phyloP scores from a whole-genome alignment of 2,797 vertebrate genomes.

The Morus bassanus region DNA sequence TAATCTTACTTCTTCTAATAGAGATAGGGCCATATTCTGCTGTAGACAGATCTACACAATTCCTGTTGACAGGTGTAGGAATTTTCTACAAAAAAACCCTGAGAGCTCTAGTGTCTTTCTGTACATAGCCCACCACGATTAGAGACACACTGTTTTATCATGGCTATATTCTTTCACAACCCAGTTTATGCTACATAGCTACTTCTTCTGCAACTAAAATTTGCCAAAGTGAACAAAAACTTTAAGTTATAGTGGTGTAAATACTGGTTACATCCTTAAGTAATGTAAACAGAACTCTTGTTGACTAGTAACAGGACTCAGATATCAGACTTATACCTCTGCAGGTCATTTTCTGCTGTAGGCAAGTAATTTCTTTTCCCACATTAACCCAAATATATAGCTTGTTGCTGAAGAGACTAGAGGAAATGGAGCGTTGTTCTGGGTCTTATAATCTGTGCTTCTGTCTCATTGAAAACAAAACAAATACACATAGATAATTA shows the following conservation, averaged over 20 bases:
- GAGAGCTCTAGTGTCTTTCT: not conserved
- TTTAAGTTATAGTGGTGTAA: not conserved
- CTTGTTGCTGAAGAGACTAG: not conserved
- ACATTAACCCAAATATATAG: not conserved
- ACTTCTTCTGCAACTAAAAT: not conserved
- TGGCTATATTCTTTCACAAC: not conserved
- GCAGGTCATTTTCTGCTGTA: not conserved
- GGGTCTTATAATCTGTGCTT: not conserved
- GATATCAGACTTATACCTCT: not conserved
- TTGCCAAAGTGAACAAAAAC: not conserved
- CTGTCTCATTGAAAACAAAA: not conserved
- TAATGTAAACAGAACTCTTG: not conserved
- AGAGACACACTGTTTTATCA: not conserved
- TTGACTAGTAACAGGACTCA: not conserved
- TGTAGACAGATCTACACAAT: not conserved
- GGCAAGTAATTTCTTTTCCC: not conserved
- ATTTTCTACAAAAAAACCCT: not conserved
- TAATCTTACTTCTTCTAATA: not conserved
- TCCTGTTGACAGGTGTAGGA: not conserved
- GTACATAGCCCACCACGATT: fast-evolving
- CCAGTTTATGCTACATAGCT: not conserved
- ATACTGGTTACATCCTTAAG: not conserved
- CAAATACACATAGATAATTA: not conserved
- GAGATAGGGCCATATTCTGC: not conserved
- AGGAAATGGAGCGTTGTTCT: not conserved